Evolutionary conservation across 1,140 invertebrate genomes (phyloP), one percentile per base, ranked within the genome.

Genomic region (Tetragnatha versicolor): DNA sequence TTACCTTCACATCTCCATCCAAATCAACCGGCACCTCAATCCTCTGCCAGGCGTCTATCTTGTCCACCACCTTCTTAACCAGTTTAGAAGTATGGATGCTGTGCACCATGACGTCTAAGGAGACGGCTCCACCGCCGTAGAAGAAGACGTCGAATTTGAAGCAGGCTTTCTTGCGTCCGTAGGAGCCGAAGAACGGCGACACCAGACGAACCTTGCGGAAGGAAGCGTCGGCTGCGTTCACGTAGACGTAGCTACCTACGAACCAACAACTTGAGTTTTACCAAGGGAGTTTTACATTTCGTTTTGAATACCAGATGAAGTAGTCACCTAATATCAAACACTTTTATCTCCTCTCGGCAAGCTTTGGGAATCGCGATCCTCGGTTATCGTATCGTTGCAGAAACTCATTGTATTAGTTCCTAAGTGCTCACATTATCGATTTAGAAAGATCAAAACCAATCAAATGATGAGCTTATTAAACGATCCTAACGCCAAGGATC

Each of bases 131-230:
- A 1, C 51, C 49, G 7, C 76, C 76, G 25, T 60, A 31, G 76
- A 79, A 69, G 65, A 47, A 79, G 1, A 47, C 27, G 25, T 79
- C 76, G 27, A 79, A 79, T 9, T 42, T 68, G 51, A 79, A 47
- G 29, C 76, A 79, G 22, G 35, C 76, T 20, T 55, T 79, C 51
- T 68, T 79, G 33, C 76, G 63, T 3, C 76, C 76, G 20, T 45
- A 69, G 5, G 76, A 35, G 0, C 37, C 49, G 22, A 79, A 69
- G 27, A 79, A 60, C 17, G 76, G 76, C 2, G 76, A 60, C 3
- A 69, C 27, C 33, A 79, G 20, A 2, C 76, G 63, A 1, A 79
- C 39, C 47, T 69, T 79, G 2, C 76, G 49, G 53, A 47, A 79
- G 22, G 76, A 79, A 3, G 76, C 76, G n/a, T 79, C 76, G 12